phyloP scores from a whole-genome alignment of 1,140 invertebrate genomes.

The Mya arenaria region DNA sequence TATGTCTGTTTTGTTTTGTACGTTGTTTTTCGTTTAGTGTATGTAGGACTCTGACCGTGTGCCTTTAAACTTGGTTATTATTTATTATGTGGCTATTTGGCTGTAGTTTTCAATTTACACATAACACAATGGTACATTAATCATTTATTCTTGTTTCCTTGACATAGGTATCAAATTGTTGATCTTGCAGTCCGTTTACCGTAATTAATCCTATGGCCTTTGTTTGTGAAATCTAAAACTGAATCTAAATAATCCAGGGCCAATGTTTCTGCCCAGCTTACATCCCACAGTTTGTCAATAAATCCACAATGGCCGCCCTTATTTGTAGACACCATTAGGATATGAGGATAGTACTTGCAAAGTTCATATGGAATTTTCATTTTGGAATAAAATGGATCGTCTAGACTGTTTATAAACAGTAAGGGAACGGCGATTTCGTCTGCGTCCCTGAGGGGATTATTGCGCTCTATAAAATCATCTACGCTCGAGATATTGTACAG shows the following conservation, averaged over 20 bases:
- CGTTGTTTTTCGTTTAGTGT: no score
- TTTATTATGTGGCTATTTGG: no score
- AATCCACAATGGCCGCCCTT: conserved; percentile 77
- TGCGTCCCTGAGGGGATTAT: conserved; percentile 74
- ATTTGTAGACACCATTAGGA: conserved; percentile 70
- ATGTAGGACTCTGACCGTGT: no score
- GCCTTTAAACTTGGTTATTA: no score
- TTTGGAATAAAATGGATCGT: conserved; percentile 71
- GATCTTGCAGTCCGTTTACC: conserved; percentile 57
- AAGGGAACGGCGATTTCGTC: conserved; percentile 76
- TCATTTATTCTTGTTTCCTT: no score
- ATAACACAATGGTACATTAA: no score
- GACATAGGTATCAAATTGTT: no score
- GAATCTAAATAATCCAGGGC: conserved; percentile 68
- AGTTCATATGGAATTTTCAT: conserved; percentile 74
- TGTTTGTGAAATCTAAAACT: conserved; percentile 67
- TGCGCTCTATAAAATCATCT: conserved; percentile 76
- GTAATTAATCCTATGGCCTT: conserved; percentile 64
- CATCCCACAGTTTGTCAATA: conserved; percentile 54
- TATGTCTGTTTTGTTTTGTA: no score
- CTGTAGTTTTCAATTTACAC: no score
- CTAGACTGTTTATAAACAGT: conserved; percentile 72
- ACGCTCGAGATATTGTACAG: conserved; percentile 61
- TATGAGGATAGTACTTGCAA: conserved; percentile 74
- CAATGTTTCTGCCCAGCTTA: conserved; percentile 68